phyloP scores from a whole-genome alignment of 2,113 vertebrate species.

The Microtus ochrogaster region DNA sequence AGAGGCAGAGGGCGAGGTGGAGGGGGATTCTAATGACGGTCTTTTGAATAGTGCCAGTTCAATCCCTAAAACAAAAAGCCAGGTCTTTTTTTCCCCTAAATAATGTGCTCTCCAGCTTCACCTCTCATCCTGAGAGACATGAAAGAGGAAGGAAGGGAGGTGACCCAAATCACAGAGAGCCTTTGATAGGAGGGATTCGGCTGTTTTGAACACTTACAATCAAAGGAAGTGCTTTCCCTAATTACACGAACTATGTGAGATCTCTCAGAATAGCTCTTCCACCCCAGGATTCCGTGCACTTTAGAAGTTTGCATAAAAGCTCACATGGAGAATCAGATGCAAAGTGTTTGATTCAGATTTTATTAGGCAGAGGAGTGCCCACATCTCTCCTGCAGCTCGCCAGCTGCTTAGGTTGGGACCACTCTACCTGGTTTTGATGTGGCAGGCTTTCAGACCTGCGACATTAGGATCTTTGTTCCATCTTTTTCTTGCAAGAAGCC shows the following conservation, averaged over 20 bases:
- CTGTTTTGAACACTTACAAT: slow-evolving; percentile 94
- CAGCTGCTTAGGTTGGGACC: slow-evolving; percentile 86
- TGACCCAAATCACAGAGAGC: slow-evolving; percentile 92
- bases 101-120: slow-evolving; percentile 89
- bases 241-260: slow-evolving; percentile 92
- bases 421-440: slow-evolving; percentile 86
- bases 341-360: slow-evolving; percentile 92
- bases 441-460: slow-evolving; percentile 80
- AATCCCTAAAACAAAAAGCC: slow-evolving; percentile 92
- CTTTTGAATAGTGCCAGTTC: slow-evolving; percentile 90
- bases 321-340: slow-evolving; percentile 91
- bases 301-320: slow-evolving; percentile 94
- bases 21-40: slow-evolving; percentile 86
- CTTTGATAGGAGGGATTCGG: slow-evolving; percentile 91
- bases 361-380: slow-evolving; percentile 88
- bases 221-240: slow-evolving; percentile 93
- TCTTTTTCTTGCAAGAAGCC: slow-evolving; percentile 79
- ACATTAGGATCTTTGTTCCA: slow-evolving; percentile 84
- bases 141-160: slow-evolving; percentile 91
- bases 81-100: slow-evolving; percentile 86
- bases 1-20: slow-evolving; percentile 85
- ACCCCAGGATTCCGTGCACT: slow-evolving; percentile 92
- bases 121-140: slow-evolving; percentile 90
- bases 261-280: slow-evolving; percentile 92
- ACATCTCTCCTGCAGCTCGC: slow-evolving; percentile 84